Conservation (phyloP, 1,140 invertebrate genomes). For the Protaetia brevitarsis region DNA sequence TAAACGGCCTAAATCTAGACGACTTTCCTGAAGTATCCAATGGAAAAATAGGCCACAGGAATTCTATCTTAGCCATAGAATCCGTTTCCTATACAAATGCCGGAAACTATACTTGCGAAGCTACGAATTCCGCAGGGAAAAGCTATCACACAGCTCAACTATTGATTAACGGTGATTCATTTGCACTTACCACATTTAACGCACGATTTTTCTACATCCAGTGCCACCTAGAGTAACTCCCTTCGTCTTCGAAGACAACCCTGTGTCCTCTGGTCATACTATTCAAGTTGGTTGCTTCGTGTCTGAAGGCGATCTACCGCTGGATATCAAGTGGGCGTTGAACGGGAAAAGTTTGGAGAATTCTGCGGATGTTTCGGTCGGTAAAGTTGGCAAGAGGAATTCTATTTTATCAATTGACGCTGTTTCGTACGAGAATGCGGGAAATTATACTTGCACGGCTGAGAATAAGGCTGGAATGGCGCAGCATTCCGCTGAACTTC, state of each 20-base stretch:
- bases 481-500: slow-evolving; percentile 62
- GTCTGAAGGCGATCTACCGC: slow-evolving; percentile 61
- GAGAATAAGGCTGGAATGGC: slow-evolving; percentile 50
- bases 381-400: slow-evolving; percentile 64
- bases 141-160: slow-evolving; percentile 66
- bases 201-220: slow-evolving; percentile 32
- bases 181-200: background rate
- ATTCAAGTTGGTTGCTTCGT: slow-evolving; percentile 66
- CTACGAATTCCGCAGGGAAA: slow-evolving; percentile 70
- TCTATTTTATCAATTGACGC: slow-evolving; percentile 69
- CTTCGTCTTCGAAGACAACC: slow-evolving; percentile 59
- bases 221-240: slow-evolving; percentile 58
- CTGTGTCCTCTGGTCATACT: slow-evolving; percentile 69
- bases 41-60: slow-evolving; percentile 48
- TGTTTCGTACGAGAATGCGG: slow-evolving; percentile 51
- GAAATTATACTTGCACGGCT: slow-evolving; percentile 58
- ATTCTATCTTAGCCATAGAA: slow-evolving; percentile 59
- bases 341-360: slow-evolving; percentile 46
- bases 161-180: slow-evolving; percentile 59
- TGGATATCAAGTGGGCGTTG: slow-evolving; percentile 62
- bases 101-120: slow-evolving; percentile 75
- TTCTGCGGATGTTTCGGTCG: slow-evolving; percentile 57
- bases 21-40: slow-evolving; percentile 51
- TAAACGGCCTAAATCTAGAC: slow-evolving; percentile 55
- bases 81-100: slow-evolving; percentile 56